Conservation (phyloP, 2,797 vertebrate species). For the Gallirallus australis region DNA sequence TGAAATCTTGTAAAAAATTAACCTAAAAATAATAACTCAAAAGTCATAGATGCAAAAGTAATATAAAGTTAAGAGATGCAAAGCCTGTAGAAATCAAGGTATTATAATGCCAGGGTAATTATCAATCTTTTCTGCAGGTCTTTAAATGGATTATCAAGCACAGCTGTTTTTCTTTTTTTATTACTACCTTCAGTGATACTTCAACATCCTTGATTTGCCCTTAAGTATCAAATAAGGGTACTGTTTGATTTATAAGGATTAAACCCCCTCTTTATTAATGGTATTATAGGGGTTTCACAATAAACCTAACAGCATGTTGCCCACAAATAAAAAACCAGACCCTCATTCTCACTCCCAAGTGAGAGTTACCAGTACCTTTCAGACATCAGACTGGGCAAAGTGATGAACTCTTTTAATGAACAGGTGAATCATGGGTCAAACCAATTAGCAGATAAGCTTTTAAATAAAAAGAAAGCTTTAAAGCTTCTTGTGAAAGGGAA, state of each 20-base stretch:
- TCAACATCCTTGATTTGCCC: slow-evolving; percentile 1
- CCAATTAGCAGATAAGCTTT: slow-evolving; percentile 52
- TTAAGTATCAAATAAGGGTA: slow-evolving; percentile 14
- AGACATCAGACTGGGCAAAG: neutral
- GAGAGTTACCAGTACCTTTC: neutral
- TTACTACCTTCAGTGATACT: neutral
- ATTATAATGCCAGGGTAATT: slow-evolving; percentile 40
- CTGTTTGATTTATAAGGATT: neutral
- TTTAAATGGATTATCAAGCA: slow-evolving; percentile 20
- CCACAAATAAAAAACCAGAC: neutral
- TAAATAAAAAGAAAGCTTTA: neutral
- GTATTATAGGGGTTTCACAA: neutral
- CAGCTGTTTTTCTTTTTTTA: neutral
- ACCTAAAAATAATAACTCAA: slow-evolving; percentile 12
- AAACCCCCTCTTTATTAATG: neutral
- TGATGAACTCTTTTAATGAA: slow-evolving; percentile 16
- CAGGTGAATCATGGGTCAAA: slow-evolving; percentile 22
- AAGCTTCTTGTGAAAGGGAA: neutral
- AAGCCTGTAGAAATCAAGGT: slow-evolving; percentile 7
- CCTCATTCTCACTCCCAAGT: neutral
- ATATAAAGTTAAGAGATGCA: slow-evolving; percentile 5
- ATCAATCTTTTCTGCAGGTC: slow-evolving; percentile 1
- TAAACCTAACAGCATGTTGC: neutral
- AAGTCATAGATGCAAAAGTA: neutral
- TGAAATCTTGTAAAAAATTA: neutral